Evolutionary conservation across 35 echinoderm and acorn worm genomes (phyloP).

Genomic region (Chiridota heheva): DNA sequence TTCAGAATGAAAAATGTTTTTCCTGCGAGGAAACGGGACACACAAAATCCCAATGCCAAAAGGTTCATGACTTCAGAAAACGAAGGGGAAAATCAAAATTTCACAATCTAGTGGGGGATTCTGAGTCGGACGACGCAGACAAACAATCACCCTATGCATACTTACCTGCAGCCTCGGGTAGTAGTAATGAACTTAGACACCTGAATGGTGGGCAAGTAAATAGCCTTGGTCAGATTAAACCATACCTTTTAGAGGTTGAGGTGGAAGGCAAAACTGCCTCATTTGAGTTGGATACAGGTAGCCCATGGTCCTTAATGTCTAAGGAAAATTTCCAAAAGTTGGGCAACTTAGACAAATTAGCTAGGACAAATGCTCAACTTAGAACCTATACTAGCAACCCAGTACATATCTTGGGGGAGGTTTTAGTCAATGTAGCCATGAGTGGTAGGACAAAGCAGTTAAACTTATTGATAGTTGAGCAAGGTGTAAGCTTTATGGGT

Average conservation of each 20-base stretch:
- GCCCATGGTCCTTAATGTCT: not conserved
- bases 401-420: not conserved
- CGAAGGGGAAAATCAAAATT: too few relatives aligned
- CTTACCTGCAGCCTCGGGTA: not conserved
- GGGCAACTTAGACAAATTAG: not conserved
- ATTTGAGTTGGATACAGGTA: conserved; percentile 3
- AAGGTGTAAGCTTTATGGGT: not conserved
- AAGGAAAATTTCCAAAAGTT: not conserved
- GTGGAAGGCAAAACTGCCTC: not conserved
- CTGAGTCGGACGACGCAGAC: too few relatives aligned
- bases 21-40: conserved; percentile 24
- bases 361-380: not conserved
- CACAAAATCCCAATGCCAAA: conserved; percentile 6
- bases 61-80: conserved; percentile 1
- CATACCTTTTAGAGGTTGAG: not conserved
- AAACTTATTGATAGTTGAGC: not conserved
- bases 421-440: not conserved
- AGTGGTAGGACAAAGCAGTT: not conserved
- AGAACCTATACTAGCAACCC: not conserved
- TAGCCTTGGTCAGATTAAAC: not conserved
- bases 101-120: too few relatives aligned
- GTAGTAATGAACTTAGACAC: conserved; percentile 15
- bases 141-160: too few relatives aligned
- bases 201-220: not conserved
- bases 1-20: conserved; percentile 12